Evolutionary conservation across 2,888 invertebrate species (phyloP).

Genomic region (Abscondita cerata): DNA sequence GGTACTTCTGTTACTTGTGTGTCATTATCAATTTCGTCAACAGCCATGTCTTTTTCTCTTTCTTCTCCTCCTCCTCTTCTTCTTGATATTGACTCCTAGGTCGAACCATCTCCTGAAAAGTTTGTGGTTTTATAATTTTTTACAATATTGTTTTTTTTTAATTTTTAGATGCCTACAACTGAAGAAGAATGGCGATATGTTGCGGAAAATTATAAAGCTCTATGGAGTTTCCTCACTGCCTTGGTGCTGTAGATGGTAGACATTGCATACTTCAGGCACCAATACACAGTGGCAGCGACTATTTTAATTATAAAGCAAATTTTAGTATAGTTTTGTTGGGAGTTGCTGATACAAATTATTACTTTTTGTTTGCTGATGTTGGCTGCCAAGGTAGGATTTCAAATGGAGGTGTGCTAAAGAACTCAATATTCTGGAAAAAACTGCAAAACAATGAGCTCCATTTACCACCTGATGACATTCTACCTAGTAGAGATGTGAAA

Average conservation of each 20-base stretch:
- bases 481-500: slow-evolving; percentile 22
- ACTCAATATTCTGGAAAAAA: too few species aligned
- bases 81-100: too few species aligned
- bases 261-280: slow-evolving; percentile 29
- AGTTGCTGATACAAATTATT: slow-evolving; percentile 22
- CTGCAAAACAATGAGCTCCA: slow-evolving; percentile 17
- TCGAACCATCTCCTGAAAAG: too few species aligned
- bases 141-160: too few species aligned
- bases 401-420: slow-evolving; percentile 29
- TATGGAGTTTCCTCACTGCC: slow-evolving; percentile 32
- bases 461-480: slow-evolving; percentile 19
- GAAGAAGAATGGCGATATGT: slow-evolving; percentile 7
- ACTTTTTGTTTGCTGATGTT: slow-evolving; percentile 17
- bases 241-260: slow-evolving; percentile 34
- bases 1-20: too few species aligned
- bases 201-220: slow-evolving; percentile 24
- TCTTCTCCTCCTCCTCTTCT: too few species aligned
- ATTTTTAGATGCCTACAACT: slow-evolving; percentile 6
- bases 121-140: too few species aligned
- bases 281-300: slow-evolving; percentile 25
- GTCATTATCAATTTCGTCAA: too few species aligned
- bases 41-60: too few species aligned
- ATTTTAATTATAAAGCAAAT: slow-evolving; percentile 19
- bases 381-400: slow-evolving; percentile 19
- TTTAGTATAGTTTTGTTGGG: slow-evolving; percentile 29